phyloP scores from a whole-genome alignment of 2,888 invertebrate species.

The Athalia rosae region DNA sequence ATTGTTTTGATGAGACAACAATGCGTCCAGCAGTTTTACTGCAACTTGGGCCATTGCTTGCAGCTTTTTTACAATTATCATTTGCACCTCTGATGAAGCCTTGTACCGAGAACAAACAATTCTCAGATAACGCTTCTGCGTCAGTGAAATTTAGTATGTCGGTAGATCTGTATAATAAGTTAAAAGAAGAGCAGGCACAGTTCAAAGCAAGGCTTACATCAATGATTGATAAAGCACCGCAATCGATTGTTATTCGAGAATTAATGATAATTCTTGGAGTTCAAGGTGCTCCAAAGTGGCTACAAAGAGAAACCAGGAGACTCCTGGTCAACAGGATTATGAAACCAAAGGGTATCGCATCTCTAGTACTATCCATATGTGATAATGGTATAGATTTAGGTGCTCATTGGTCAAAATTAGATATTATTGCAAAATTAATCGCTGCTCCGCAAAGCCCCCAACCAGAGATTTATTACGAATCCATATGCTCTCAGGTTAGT shows the following conservation, averaged over 20 bases:
- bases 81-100: slow-evolving; percentile 82
- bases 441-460: slow-evolving; percentile 75
- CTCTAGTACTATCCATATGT: slow-evolving; percentile 80
- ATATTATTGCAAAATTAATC: slow-evolving; percentile 80
- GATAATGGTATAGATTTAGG: slow-evolving; percentile 77
- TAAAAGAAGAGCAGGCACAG: slow-evolving; percentile 75
- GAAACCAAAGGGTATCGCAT: slow-evolving; percentile 79
- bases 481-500: slow-evolving; percentile 70
- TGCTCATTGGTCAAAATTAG: slow-evolving; percentile 81
- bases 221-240: slow-evolving; percentile 77
- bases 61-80: slow-evolving; percentile 81
- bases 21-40: slow-evolving; percentile 60
- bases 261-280: slow-evolving; percentile 80
- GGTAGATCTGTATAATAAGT: slow-evolving; percentile 75
- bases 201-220: slow-evolving; percentile 75
- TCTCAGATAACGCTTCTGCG: slow-evolving; percentile 42
- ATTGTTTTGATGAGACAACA: slow-evolving; percentile 58
- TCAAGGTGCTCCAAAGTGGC: slow-evolving; percentile 78
- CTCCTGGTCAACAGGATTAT: slow-evolving; percentile 79
- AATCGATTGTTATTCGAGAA: slow-evolving; percentile 80
- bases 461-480: slow-evolving; percentile 74
- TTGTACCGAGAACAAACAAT: slow-evolving; percentile 21
- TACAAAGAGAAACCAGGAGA: slow-evolving; percentile 78
- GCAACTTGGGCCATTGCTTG: slow-evolving; percentile 75
- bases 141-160: slow-evolving; percentile 75